These are phyloP conservation scores for Zingel zingel DNA, from an alignment of 2,113 vertebrate genomes.

Conservation along the genomic window DNA sequence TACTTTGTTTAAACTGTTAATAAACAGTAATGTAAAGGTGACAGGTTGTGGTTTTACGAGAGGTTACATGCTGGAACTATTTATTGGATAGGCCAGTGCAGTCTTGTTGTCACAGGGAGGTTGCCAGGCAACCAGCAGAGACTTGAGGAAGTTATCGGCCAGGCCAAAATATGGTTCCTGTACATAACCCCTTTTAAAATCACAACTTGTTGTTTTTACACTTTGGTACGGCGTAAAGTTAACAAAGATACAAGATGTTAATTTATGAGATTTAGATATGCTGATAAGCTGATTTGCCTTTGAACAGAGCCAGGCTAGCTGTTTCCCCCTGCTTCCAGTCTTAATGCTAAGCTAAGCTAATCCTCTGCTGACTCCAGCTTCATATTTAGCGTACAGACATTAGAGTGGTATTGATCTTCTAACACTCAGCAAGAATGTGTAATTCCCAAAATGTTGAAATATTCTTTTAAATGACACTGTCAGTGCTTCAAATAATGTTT, in stretches of 20 bases:
- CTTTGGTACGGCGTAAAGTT: background rate
- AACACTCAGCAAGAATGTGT: background rate
- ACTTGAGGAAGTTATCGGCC: background rate
- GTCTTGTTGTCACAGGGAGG: constrained; percentile 14
- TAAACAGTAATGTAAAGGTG: constrained; percentile 18
- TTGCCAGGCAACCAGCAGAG: constrained; percentile 2
- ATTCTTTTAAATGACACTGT: background rate
- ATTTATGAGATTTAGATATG: background rate
- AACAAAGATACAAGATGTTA: background rate
- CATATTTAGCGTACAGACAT: background rate
- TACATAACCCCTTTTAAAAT: background rate
- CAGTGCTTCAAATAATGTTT: background rate
- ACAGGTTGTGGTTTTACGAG: constrained; percentile 1
- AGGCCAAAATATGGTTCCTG: background rate
- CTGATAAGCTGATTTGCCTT: too few species aligned
- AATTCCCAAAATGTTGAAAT: background rate
- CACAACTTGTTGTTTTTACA: background rate
- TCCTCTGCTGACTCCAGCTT: background rate
- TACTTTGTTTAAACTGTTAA: background rate
- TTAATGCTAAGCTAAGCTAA: background rate
- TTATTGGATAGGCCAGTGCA: background rate
- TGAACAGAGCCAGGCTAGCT: background rate
- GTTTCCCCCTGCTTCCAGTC: background rate
- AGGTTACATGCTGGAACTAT: background rate
- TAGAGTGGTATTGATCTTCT: background rate